Evolutionary conservation across 2,797 vertebrate genomes (phyloP).

Genomic region (Poeciliopsis presidionis): DNA sequence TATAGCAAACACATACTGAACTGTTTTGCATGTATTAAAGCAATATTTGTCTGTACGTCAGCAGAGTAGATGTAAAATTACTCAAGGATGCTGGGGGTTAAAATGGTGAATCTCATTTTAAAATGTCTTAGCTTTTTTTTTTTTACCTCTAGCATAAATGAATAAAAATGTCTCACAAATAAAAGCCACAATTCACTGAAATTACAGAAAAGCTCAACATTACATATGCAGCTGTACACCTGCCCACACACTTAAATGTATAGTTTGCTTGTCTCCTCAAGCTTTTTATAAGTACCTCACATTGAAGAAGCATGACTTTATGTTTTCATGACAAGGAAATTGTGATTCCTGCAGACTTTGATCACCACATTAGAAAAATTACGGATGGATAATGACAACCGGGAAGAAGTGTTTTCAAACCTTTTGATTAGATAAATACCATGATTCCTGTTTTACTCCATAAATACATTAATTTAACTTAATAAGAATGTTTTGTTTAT

Average conservation of each 20-base stretch:
- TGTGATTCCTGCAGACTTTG: not conserved
- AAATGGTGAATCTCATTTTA: conserved; percentile 9
- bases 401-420: not conserved
- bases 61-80: conserved; percentile 3
- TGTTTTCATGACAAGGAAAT: not conserved
- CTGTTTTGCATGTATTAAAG: conserved; percentile 6
- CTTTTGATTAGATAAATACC: not conserved
- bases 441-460: not conserved
- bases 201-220: not conserved
- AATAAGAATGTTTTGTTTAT: not conserved
- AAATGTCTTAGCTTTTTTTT: conserved; percentile 1
- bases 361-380: not conserved
- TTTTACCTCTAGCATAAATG: not conserved
- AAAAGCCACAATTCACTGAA: conserved; percentile 4
- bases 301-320: not conserved
- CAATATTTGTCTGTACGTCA: not conserved
- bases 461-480: not conserved
- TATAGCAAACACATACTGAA: not conserved
- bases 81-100: not conserved
- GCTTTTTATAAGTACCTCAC: not conserved
- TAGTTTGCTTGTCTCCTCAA: conserved; percentile 6
- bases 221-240: not conserved
- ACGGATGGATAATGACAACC: not conserved
- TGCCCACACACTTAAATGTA: conserved; percentile 1
- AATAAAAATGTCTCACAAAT: conserved; percentile 6